Percentiles rank a stretch among this genome's conserved stretches.
These are phyloP conservation scores for Leptopilina boulardi DNA, from an alignment of 1,140 invertebrate species.

Conservation along the genomic window DNA sequence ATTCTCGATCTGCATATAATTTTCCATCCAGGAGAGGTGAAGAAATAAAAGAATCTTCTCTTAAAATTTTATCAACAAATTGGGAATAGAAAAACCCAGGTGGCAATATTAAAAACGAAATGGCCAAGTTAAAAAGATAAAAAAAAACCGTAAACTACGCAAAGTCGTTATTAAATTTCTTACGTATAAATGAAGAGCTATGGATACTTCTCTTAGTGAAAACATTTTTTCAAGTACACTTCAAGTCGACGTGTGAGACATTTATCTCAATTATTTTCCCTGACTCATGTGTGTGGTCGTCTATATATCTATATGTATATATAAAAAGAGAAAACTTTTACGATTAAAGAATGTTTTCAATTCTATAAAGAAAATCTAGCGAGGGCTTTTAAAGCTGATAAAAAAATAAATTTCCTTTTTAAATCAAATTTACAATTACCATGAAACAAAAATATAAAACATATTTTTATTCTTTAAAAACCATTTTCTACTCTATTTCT, in stretches of 20 bases:
- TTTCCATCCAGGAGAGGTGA: no score
- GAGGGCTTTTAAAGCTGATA: conserved; percentile 1
- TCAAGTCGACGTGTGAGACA: not conserved
- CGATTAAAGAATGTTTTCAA: not conserved
- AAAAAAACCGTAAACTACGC: not conserved
- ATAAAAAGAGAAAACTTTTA: not conserved
- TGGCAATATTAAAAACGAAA: no score
- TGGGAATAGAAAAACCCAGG: no score
- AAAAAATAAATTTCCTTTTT: not conserved
- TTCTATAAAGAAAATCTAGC: not conserved
- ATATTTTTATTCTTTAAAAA: not conserved
- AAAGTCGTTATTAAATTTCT: not conserved
- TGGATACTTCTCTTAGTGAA: not conserved
- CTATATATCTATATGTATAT: no score
- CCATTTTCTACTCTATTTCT: no score
- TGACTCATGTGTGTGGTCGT: not conserved
- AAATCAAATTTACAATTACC: not conserved
- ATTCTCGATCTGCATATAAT: no score
- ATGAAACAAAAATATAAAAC: not conserved
- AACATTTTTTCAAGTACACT: not conserved
- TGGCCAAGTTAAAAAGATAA: no score
- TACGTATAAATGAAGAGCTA: not conserved
- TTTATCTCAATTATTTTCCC: not conserved
- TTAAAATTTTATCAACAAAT: no score
- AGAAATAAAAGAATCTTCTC: not conserved